Evolutionary conservation across 2,888 invertebrate genomes (phyloP).

Genomic region (Hydropsyche betteni): DNA sequence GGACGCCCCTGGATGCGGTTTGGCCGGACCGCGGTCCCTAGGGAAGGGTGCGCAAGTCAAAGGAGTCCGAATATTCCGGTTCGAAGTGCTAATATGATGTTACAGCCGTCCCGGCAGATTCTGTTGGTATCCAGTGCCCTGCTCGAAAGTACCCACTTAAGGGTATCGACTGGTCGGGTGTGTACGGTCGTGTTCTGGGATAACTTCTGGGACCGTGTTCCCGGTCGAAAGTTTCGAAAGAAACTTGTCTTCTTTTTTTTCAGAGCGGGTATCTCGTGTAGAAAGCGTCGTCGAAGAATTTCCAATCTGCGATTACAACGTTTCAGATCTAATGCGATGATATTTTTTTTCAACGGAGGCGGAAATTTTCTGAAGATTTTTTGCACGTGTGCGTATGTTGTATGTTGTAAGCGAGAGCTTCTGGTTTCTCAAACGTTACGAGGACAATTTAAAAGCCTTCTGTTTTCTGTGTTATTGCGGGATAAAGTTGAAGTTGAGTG

Average conservation of each 20-base stretch:
- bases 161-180: not conserved
- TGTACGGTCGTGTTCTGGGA: not conserved
- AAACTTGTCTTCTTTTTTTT: too few relatives aligned
- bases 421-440: not conserved
- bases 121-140: not conserved
- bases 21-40: not conserved
- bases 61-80: not conserved
- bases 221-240: too few relatives aligned
- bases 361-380: too few relatives aligned
- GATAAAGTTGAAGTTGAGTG: too few relatives aligned
- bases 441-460: too few relatives aligned
- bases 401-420: not conserved
- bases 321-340: too few relatives aligned
- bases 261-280: too few relatives aligned
- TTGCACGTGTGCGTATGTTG: too few relatives aligned
- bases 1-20: not conserved
- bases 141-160: not conserved
- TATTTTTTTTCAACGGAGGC: too few relatives aligned
- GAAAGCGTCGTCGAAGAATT: constrained; percentile 8
- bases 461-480: too few relatives aligned
- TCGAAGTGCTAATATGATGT: constrained; percentile 25
- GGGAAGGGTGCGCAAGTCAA: not conserved
- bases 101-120: not conserved
- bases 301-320: constrained; percentile 8
- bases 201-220: constrained; percentile 1